These are phyloP conservation scores for Ypsolopha sequella DNA, from an alignment of 2,888 invertebrate species.

Conservation along the genomic window DNA sequence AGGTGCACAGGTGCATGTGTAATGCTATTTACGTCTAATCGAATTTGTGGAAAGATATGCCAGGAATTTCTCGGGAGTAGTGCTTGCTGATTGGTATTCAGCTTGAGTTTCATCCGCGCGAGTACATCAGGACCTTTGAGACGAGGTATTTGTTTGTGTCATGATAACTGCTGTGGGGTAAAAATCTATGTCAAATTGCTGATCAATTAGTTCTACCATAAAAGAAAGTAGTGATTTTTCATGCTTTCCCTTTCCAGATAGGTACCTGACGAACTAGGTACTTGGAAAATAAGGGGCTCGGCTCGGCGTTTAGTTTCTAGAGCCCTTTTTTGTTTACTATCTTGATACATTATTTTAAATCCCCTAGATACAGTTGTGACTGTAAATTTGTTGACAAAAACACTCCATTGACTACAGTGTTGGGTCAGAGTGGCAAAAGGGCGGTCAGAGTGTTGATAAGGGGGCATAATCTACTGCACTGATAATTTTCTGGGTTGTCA, in stretches of 20 bases:
- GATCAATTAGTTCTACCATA: neutral
- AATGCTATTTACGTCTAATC: conserved; percentile 21
- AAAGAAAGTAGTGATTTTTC: conserved; percentile 16
- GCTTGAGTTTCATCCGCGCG: conserved; percentile 27
- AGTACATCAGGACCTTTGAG: conserved; percentile 6
- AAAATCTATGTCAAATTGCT: neutral
- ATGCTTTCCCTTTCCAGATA: conserved; percentile 22
- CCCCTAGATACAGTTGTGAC: too few species aligned
- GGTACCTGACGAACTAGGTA: conserved; percentile 4
- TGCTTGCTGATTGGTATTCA: conserved; percentile 37
- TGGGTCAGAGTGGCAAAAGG: too few species aligned
- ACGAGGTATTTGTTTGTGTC: neutral
- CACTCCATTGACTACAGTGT: too few species aligned
- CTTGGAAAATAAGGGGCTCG: neutral
- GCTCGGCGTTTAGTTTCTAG: neutral
- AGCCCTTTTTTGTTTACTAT: neutral
- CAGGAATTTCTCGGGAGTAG: conserved; percentile 36
- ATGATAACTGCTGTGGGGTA: neutral
- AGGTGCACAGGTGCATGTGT: conserved; percentile 1
- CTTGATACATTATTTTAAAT: neutral
- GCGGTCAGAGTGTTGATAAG: too few species aligned
- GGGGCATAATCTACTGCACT: too few species aligned
- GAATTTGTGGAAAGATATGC: conserved; percentile 36
- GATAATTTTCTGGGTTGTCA: too few species aligned
- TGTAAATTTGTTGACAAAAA: too few species aligned